A percentile compares a stretch with the other conserved stretches of the same genome.
Conservation (phyloP, 2,888 invertebrate genomes). For the Leptinotarsa juncta region DNA sequence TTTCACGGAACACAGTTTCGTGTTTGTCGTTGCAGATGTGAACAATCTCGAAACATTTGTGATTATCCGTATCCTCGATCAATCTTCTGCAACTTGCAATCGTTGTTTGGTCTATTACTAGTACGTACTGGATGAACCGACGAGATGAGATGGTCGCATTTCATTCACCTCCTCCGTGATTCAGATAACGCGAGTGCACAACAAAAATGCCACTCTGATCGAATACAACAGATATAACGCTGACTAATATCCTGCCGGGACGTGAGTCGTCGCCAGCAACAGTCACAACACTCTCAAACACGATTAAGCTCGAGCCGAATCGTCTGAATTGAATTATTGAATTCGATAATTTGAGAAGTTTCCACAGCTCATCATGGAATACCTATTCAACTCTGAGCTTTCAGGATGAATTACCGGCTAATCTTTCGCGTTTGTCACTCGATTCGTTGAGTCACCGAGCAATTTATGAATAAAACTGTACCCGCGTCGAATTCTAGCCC, state of each 20-base stretch:
- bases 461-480: conserved; percentile 20
- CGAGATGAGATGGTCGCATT: conserved; percentile 1
- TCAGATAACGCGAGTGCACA: conserved; percentile 14
- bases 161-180: conserved; percentile 21
- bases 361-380: too few species aligned
- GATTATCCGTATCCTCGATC: neutral
- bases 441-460: conserved; percentile 13
- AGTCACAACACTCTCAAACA: neutral
- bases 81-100: neutral
- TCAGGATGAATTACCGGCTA: neutral
- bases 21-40: conserved; percentile 1
- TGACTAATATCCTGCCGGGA: conserved; percentile 14
- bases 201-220: conserved; percentile 7
- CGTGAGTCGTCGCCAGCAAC: neutral
- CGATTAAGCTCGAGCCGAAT: neutral
- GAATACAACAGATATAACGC: conserved; percentile 7
- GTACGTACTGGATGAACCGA: neutral
- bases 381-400: too few species aligned
- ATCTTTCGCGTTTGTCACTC: conserved; percentile 11
- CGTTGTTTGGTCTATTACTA: conserved; percentile 5
- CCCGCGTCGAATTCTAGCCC: conserved; percentile 2
- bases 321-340: neutral
- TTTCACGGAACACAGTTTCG: too few species aligned
- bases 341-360: too few species aligned
- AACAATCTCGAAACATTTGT: conserved; percentile 8